Conservation (phyloP, 2,797 vertebrate species). For the Crax fasciolata region DNA sequence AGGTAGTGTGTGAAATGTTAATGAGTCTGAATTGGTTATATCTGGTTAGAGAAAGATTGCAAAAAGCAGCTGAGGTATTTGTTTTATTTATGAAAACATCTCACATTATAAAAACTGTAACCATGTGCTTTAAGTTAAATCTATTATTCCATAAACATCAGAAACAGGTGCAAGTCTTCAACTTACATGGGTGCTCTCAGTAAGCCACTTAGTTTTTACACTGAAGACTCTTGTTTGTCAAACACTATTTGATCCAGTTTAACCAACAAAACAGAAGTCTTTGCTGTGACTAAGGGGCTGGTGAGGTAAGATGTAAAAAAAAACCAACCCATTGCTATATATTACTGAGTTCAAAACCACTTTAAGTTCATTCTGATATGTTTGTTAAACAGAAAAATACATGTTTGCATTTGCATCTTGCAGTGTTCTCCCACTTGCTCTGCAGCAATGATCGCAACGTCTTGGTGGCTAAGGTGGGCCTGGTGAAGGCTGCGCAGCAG, state of each 20-base stretch:
- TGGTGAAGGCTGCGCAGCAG: not conserved
- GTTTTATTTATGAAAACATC: not conserved
- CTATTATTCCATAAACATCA: not conserved
- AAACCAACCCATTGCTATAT: not conserved
- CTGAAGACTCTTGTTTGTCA: not conserved
- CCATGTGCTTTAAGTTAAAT: not conserved
- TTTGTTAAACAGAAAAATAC: not conserved
- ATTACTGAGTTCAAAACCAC: not conserved
- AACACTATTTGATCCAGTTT: not conserved
- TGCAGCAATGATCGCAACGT: not conserved
- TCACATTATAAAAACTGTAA: not conserved
- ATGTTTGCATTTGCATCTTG: not conserved
- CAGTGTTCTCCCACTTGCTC: not conserved
- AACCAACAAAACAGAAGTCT: not conserved
- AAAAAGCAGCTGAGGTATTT: not conserved
- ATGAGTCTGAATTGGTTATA: not conserved
- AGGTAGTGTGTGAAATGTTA: not conserved
- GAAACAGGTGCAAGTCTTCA: not conserved
- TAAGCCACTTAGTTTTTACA: slow-evolving; percentile 1
- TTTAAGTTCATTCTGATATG: not conserved
- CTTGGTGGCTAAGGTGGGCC: not conserved
- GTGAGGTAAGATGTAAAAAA: not conserved
- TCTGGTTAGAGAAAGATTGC: not conserved
- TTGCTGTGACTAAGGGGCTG: not conserved
- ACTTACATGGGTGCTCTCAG: not conserved